A percentile compares a stretch with the other conserved stretches of the same genome.
Evolutionary conservation across 2,113 vertebrate species (phyloP).

Genomic region (Pseudorhombus dupliciocellatus): DNA sequence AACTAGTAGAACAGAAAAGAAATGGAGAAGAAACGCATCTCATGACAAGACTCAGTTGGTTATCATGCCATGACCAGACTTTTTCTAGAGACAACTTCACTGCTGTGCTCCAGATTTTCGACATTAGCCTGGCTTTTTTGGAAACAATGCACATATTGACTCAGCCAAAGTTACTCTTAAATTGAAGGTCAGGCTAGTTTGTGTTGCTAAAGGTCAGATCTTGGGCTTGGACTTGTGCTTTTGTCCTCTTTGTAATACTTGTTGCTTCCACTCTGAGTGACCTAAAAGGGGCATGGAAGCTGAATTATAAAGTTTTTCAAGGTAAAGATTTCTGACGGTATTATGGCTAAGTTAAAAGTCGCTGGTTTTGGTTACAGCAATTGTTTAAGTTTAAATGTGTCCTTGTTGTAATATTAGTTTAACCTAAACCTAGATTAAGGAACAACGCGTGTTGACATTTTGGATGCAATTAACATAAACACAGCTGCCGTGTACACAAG

Average conservation of each 20-base stretch:
- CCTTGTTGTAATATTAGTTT: neutral
- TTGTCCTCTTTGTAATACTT: constrained; percentile 5
- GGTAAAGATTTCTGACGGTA: neutral
- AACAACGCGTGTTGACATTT: constrained; percentile 2
- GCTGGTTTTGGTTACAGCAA: neutral
- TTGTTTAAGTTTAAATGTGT: neutral
- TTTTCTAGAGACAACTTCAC: neutral
- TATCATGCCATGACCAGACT: neutral
- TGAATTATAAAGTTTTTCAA: constrained; percentile 20
- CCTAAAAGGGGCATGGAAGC: neutral
- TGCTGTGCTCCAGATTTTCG: neutral
- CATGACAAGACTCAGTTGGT: neutral
- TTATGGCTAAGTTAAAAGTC: neutral
- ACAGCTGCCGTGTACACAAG: constrained; percentile 2
- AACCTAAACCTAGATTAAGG: neutral
- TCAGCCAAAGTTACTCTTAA: constrained; percentile 18
- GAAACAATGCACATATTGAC: constrained; percentile 39
- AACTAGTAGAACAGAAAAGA: neutral
- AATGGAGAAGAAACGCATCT: neutral
- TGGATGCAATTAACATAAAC: constrained; percentile 29
- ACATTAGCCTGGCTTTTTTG: constrained; percentile 29
- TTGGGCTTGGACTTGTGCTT: constrained; percentile 10
- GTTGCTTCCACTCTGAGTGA: neutral
- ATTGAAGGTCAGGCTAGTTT: constrained; percentile 58
- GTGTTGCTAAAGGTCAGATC: constrained; percentile 31